phyloP scores from a whole-genome alignment of 2,888 invertebrate genomes.

The Panopea generosa region DNA sequence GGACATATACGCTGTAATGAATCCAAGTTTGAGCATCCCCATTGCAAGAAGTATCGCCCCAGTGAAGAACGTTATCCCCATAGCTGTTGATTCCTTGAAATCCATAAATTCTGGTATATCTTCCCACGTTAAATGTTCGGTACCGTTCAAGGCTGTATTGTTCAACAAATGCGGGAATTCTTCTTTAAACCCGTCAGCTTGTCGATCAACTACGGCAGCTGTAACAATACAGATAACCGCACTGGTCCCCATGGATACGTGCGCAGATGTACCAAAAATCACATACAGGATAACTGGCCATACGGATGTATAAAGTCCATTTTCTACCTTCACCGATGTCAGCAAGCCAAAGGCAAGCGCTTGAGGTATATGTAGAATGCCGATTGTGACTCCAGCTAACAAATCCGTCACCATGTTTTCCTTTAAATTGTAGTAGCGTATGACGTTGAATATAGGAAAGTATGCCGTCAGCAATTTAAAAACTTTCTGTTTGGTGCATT shows the following conservation, averaged over 20 bases:
- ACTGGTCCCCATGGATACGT: conserved; percentile 81
- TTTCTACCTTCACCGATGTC: conserved; percentile 77
- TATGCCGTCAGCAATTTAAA: conserved; percentile 72
- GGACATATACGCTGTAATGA: conserved; percentile 82
- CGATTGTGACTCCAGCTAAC: conserved; percentile 81
- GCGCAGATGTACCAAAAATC: conserved; percentile 79
- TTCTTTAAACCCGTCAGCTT: conserved; percentile 68
- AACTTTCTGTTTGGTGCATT: conserved; percentile 70
- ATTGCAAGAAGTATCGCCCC: conserved; percentile 77
- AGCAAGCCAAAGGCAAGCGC: conserved; percentile 79
- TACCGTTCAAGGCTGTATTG: conserved; percentile 32
- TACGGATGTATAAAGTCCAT: conserved; percentile 80
- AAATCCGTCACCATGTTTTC: conserved; percentile 76
- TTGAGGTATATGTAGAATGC: conserved; percentile 83
- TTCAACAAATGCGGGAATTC: conserved; percentile 54
- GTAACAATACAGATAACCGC: conserved; percentile 82
- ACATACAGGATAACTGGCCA: conserved; percentile 80
- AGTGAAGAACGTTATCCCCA: conserved; percentile 74
- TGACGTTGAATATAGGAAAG: conserved; percentile 75
- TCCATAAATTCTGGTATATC: conserved; percentile 75
- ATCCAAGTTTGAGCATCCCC: conserved; percentile 80
- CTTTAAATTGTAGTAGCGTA: conserved; percentile 78
- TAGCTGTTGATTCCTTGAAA: conserved; percentile 75
- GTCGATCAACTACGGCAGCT: conserved; percentile 73
- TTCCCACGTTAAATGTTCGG: conserved; percentile 58